Conservation (phyloP, 2,113 vertebrate species). For the Phalacrocorax carbo region DNA sequence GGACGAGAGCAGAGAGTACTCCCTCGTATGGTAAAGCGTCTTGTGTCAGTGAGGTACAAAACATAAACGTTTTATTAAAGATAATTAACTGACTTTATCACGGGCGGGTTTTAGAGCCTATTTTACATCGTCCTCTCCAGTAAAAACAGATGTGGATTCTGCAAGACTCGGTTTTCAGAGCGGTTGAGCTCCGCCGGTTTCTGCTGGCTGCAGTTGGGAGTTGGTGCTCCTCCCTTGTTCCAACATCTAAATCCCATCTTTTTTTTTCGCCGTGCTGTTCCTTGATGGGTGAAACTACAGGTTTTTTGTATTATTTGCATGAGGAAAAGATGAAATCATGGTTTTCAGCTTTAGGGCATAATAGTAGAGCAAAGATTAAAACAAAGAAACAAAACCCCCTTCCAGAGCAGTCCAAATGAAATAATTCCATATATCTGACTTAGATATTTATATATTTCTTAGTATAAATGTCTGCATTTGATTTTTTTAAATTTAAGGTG, state of each 20-base stretch:
- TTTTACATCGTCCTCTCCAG: neutral
- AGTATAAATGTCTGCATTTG: neutral
- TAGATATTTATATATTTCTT: neutral
- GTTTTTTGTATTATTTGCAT: neutral
- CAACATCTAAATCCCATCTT: neutral
- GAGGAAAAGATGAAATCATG: neutral
- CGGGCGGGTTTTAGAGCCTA: neutral
- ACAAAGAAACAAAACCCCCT: neutral
- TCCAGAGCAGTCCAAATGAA: neutral
- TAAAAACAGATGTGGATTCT: neutral
- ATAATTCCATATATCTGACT: neutral
- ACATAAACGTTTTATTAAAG: neutral
- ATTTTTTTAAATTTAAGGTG: neutral
- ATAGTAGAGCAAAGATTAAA: neutral
- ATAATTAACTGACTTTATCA: neutral
- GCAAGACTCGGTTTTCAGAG: neutral
- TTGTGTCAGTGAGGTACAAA: neutral
- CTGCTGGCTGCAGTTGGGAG: neutral
- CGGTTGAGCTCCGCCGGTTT: neutral
- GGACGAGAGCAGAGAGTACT: neutral
- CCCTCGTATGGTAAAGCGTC: fast-evolving
- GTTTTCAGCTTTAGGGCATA: neutral
- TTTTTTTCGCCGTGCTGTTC: neutral
- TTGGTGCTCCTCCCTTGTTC: neutral
- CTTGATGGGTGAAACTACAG: neutral